Percentiles rank a stretch among this genome's conserved stretches.
These are phyloP conservation scores for Andrena marginata DNA, from an alignment of 2,888 invertebrate species.

Conservation along the genomic window DNA sequence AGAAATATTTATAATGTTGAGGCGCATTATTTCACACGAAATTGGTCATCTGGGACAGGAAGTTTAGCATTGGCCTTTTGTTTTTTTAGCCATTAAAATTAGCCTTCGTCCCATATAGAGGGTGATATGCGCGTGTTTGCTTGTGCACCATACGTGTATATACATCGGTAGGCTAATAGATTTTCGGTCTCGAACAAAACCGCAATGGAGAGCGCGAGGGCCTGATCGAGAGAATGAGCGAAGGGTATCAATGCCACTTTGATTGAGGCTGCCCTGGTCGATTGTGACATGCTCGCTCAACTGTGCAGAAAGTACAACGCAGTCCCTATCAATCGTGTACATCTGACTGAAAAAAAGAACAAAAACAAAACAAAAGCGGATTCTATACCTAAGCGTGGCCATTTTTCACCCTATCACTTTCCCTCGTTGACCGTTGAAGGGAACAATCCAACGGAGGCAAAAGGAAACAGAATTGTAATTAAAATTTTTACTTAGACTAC, in stretches of 20 bases:
- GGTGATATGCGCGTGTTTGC: constrained; percentile 3
- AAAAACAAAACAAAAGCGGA: constrained; percentile 59
- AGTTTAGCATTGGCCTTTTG: constrained; percentile 7
- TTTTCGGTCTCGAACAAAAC: constrained; percentile 78
- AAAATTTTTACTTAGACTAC: background rate
- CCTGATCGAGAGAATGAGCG: constrained; percentile 66
- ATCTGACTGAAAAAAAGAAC: constrained; percentile 69
- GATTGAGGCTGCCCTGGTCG: constrained; percentile 82
- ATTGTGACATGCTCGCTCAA: constrained; percentile 84
- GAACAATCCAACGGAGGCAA: constrained; percentile 8
- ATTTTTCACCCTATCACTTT: constrained; percentile 66
- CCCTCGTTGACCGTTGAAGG: constrained; percentile 38
- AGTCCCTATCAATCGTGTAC: constrained; percentile 71
- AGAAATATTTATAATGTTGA: background rate
- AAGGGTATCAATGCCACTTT: constrained; percentile 83
- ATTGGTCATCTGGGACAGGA: constrained; percentile 2
- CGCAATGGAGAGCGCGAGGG: constrained; percentile 72
- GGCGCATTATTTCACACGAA: background rate
- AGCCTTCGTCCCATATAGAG: constrained; percentile 10
- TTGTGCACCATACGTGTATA: constrained; percentile 40
- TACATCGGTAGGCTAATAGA: constrained; percentile 80
- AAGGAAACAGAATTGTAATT: background rate
- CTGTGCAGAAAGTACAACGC: constrained; percentile 80
- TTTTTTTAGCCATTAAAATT: constrained; percentile 30
- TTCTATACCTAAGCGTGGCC: constrained; percentile 58